Conservation (phyloP, 2,888 invertebrate genomes). For the Anorthoa munda region DNA sequence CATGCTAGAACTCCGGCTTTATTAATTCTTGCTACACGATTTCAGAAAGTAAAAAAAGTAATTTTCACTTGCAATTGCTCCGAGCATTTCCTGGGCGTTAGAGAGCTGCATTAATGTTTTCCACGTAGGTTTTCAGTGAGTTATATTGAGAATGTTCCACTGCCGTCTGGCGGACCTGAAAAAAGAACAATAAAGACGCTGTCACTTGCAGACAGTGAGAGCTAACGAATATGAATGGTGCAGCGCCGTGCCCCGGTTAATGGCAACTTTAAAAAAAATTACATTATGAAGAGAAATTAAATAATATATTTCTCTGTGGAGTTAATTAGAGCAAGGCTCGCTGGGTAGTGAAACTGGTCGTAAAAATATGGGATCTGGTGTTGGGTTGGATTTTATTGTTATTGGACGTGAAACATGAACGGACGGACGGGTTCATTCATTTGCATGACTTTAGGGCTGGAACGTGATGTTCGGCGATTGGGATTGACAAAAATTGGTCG, state of each 20-base stretch:
- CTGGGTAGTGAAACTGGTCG: conserved; percentile 24
- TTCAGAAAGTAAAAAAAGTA: background rate
- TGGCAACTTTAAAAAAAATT: too few species aligned
- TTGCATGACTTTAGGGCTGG: conserved; percentile 41
- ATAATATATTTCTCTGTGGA: conserved; percentile 31
- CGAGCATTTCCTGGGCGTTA: conserved; percentile 8
- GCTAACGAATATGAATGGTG: conserved; percentile 62
- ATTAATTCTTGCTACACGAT: background rate
- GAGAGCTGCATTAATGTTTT: conserved; percentile 33
- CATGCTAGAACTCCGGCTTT: background rate
- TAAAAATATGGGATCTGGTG: conserved; percentile 44
- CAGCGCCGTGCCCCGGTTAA: conserved; percentile 33
- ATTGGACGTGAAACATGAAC: conserved; percentile 33
- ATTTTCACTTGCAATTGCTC: conserved; percentile 19
- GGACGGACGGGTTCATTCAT: conserved; percentile 41
- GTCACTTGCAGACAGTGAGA: conserved; percentile 53
- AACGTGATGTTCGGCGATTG: conserved; percentile 36
- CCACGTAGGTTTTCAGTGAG: conserved; percentile 28
- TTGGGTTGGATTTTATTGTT: conserved; percentile 47
- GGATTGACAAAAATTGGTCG: conserved; percentile 21
- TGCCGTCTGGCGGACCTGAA: conserved; percentile 11
- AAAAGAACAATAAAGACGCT: conserved; percentile 50
- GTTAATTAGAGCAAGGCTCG: conserved; percentile 39
- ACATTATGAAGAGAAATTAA: conserved; percentile 4
- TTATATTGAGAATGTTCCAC: conserved; percentile 35